phyloP scores from a whole-genome alignment of 2,113 vertebrate species.

The Lonchura striata region DNA sequence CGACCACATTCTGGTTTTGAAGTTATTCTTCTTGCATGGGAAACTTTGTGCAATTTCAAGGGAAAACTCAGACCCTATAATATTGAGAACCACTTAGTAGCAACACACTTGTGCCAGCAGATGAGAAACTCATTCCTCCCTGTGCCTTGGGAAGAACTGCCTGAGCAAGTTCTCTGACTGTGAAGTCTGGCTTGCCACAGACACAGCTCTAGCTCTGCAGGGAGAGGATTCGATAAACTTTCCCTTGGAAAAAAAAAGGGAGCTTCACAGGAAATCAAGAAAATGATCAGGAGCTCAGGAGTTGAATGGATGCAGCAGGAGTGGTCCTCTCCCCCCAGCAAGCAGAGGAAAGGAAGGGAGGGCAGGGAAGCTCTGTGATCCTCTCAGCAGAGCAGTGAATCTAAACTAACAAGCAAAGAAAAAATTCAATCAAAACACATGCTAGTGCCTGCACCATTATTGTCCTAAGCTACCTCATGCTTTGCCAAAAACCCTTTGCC shows the following conservation, averaged over 20 bases:
- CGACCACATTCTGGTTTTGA: constrained; percentile 39
- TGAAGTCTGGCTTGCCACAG: not conserved
- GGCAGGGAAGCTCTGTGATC: not conserved
- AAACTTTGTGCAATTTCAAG: constrained; percentile 15
- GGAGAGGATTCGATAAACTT: not conserved
- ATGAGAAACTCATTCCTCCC: constrained; percentile 35
- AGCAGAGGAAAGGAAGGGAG: not conserved
- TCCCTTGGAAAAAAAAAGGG: not conserved
- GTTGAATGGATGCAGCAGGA: constrained; percentile 33
- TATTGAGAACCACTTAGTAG: constrained; percentile 39
- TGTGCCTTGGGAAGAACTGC: constrained; percentile 47
- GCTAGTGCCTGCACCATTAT: constrained; percentile 34
- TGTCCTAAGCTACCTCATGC: constrained; percentile 26
- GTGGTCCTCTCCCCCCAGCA: not conserved
- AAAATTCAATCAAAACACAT: constrained; percentile 34
- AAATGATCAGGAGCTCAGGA: not conserved
- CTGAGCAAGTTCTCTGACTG: constrained; percentile 10
- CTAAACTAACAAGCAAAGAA: constrained; percentile 40
- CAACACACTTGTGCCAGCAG: not conserved
- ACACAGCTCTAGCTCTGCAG: not conserved
- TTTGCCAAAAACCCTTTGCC: constrained; percentile 47
- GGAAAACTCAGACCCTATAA: constrained; percentile 21
- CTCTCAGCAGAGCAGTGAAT: constrained; percentile 11
- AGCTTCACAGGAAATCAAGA: not conserved
- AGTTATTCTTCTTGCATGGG: constrained; percentile 38